Conservation (phyloP, 2,797 vertebrate species). For the Spinibarbus caldwelli region DNA sequence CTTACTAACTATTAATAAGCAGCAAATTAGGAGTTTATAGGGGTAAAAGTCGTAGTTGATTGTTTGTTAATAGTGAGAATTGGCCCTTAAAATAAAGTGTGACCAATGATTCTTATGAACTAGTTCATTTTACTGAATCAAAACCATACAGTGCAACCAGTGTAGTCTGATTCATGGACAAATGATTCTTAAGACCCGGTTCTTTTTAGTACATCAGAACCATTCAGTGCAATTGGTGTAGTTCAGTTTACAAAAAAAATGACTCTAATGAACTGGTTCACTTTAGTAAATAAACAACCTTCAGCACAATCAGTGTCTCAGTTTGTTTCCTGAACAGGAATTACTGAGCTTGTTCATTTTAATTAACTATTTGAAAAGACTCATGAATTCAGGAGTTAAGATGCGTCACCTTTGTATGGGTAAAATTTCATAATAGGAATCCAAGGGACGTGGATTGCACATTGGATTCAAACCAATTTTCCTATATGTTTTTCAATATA, state of each 20-base stretch:
- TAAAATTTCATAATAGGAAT: no score
- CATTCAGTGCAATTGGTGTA: background rate
- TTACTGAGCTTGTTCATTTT: background rate
- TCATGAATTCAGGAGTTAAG: no score
- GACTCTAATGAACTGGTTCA: background rate
- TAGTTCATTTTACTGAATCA: background rate
- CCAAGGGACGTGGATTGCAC: background rate
- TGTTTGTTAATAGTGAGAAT: no score
- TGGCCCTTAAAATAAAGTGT: no score
- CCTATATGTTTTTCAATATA: background rate
- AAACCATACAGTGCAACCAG: background rate
- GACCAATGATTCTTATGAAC: background rate
- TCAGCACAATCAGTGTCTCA: no score
- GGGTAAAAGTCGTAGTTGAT: no score
- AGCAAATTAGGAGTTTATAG: no score
- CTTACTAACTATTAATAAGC: no score
- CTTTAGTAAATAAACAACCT: background rate
- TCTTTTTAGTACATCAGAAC: background rate
- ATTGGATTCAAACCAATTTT: background rate
- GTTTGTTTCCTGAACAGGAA: background rate
- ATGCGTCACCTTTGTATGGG: no score
- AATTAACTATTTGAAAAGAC: no score
- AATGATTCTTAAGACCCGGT: background rate
- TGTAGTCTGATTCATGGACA: background rate
- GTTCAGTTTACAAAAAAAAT: background rate